These are phyloP conservation scores for Caprella mutica DNA, from an alignment of 2,888 invertebrate genomes.

Conservation along the genomic window DNA sequence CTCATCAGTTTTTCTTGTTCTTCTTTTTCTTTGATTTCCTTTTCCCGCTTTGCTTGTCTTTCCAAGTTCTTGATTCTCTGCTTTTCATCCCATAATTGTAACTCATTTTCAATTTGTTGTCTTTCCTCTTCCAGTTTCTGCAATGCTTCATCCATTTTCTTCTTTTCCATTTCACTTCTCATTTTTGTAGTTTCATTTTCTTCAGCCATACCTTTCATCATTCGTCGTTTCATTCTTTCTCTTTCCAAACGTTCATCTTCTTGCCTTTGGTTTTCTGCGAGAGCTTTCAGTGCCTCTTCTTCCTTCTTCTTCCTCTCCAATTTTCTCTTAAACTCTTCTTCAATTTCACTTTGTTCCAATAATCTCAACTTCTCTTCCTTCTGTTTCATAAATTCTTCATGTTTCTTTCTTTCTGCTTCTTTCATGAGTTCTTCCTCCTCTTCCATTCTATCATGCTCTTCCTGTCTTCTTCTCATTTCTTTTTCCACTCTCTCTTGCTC, in stretches of 20 bases:
- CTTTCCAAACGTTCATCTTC: not conserved
- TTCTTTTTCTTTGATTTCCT: too few species aligned
- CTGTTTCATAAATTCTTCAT: not conserved
- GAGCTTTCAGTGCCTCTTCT: slow-evolving; percentile 6
- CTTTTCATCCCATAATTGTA: too few species aligned
- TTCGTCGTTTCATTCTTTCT: too few species aligned
- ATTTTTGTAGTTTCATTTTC: too few species aligned
- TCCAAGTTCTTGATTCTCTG: too few species aligned
- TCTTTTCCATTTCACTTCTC: too few species aligned
- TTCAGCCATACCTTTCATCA: too few species aligned
- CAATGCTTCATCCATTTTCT: too few species aligned
- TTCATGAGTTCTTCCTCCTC: not conserved
- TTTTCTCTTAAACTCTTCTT: not conserved
- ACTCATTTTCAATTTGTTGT: too few species aligned
- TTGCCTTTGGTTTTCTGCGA: too few species aligned
- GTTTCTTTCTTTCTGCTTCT: not conserved
- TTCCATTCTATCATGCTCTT: not conserved
- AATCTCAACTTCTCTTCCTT: not conserved
- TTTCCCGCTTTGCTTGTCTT: too few species aligned
- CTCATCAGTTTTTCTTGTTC: not conserved
- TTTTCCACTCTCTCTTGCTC: slow-evolving; percentile 1
- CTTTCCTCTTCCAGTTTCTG: too few species aligned
- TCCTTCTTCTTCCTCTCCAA: not conserved
- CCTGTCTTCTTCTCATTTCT: not conserved
- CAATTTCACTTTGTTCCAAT: not conserved